phyloP scores from a whole-genome alignment of 2,888 invertebrate species.

The Agrochola lota region DNA sequence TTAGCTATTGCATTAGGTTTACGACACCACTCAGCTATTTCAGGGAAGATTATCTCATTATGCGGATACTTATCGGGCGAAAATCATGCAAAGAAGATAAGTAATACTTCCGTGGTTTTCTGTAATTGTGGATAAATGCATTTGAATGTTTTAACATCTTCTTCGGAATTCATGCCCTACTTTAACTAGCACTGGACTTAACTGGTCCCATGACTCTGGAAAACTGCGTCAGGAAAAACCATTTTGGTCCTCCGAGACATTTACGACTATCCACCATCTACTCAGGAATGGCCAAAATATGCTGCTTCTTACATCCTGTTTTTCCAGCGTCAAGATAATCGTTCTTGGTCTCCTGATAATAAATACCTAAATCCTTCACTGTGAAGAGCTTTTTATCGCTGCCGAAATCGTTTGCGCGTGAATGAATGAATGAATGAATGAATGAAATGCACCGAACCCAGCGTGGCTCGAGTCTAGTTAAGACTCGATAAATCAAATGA shows the following conservation, averaged over 20 bases:
- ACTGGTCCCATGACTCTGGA: background rate
- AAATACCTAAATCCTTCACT: background rate
- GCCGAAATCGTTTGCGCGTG: background rate
- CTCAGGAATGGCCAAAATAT: background rate
- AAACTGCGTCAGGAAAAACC: background rate
- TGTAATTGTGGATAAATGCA: background rate
- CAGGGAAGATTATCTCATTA: slow-evolving; percentile 53
- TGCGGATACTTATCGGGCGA: slow-evolving; percentile 27
- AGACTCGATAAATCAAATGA: too few species aligned
- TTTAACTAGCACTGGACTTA: background rate
- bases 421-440: too few species aligned
- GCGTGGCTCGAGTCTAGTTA: too few species aligned
- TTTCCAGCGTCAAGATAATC: background rate
- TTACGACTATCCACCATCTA: too few species aligned
- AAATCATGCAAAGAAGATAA: slow-evolving; percentile 6
- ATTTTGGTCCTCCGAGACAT: background rate
- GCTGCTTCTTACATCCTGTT: background rate
- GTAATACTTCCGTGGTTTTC: background rate
- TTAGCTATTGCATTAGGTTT: slow-evolving; percentile 64
- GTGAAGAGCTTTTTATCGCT: background rate
- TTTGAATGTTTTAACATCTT: background rate
- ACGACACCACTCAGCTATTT: slow-evolving; percentile 35
- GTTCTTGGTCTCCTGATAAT: background rate
- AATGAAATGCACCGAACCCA: too few species aligned
- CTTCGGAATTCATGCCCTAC: background rate